phyloP scores from a whole-genome alignment of 2,888 invertebrate species.

The Parelbella ahira region DNA sequence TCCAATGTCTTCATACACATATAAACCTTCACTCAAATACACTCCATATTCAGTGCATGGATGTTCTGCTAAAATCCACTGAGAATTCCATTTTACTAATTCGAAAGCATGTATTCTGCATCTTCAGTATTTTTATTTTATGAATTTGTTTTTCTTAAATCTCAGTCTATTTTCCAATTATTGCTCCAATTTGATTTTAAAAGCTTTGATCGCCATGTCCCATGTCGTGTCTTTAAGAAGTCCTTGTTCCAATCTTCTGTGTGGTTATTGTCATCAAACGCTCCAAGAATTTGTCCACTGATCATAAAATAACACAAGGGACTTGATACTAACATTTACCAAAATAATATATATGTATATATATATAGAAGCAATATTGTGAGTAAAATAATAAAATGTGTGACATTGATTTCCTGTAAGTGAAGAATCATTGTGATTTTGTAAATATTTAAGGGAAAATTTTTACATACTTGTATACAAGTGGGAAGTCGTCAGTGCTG shows the following conservation, averaged over 20 bases:
- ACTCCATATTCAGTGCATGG: conserved; percentile 30
- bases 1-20: conserved; percentile 12
- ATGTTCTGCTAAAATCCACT: conserved; percentile 9
- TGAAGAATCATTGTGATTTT: conserved; percentile 49
- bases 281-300: conserved; percentile 5
- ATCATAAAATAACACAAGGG: conserved; percentile 16
- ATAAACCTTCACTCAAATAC: conserved; percentile 15
- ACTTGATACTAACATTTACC: conserved; percentile 37
- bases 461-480: conserved; percentile 89
- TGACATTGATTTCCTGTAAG: conserved; percentile 50
- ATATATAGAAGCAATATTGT: conserved; percentile 47
- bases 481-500: conserved; percentile 89
- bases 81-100: no score
- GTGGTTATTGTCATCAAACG: not conserved
- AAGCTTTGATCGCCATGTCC: no score
- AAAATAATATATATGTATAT: conserved; percentile 46
- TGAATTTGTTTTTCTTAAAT: no score
- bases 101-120: no score
- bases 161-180: no score
- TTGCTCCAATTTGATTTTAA: no score
- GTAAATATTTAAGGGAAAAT: conserved; percentile 19
- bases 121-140: no score
- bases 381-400: conserved; percentile 42
- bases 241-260: no score
- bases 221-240: no score